These are phyloP conservation scores for Nezara viridula DNA, from an alignment of 2,888 invertebrate species.

Conservation along the genomic window DNA sequence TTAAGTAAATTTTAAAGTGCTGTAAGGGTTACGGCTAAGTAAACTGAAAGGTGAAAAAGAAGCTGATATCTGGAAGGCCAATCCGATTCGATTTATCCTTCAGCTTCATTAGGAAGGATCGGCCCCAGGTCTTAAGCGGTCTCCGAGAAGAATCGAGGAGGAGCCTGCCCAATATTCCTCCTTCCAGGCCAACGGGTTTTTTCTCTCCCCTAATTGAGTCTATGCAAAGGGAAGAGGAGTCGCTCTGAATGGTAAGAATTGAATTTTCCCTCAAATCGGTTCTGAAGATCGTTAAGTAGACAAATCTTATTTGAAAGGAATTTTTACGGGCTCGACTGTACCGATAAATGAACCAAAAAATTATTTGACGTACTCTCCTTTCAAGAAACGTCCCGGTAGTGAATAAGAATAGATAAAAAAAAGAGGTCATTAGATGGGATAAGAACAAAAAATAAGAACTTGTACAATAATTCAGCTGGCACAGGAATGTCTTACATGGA, in stretches of 20 bases:
- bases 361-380: background rate
- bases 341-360: background rate
- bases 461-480: no score
- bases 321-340: background rate
- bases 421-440: no score
- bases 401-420: no score
- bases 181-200: background rate
- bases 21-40: background rate
- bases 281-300: background rate
- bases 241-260: background rate
- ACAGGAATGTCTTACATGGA: no score
- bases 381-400: background rate
- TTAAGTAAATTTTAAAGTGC: background rate
- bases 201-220: background rate
- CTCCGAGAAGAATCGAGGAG: no score
- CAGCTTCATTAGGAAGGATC: conserved; percentile 12
- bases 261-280: background rate
- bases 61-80: background rate
- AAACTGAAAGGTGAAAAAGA: background rate
- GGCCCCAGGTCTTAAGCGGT: background rate
- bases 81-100: background rate
- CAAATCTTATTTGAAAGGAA: background rate
- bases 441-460: no score
- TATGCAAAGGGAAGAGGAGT: background rate
- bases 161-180: background rate